Evolutionary conservation across 2,797 vertebrate species (phyloP), one percentile per base, ranked within the genome.

Genomic region (Cossypha niveicapilla): DNA sequence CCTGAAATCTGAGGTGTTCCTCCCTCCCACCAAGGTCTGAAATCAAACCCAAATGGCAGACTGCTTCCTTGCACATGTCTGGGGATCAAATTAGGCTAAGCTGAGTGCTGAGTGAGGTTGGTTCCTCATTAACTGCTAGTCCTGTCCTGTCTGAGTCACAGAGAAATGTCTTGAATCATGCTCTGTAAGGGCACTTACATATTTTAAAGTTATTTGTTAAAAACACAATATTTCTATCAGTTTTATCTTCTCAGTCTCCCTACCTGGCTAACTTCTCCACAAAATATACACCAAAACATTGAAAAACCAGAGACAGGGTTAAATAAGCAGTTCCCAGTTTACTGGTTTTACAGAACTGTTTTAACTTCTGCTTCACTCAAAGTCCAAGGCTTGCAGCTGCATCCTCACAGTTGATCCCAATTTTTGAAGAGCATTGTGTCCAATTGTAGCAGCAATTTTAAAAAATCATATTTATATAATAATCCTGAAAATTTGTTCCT

Each of bases 41-140:
- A 96, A 96, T 95, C 91, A 92, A 96, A 95, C 91, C 91, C 92
- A 94, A 96, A 93, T 96, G 93, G 94, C 92, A 96, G 44, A 32
- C 92, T 83, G 95, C 93, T 93, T 94, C 93, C 94, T 92, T 5
- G 3, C 91, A 78, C 92, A 80, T 86, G 86, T 80, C 87, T 83
- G 39, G 88, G 91, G 93, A 95, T 95, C 92, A 84, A 92, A 93
- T 95, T 96, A 91, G 94, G 81, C 88, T 75, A 78, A 91, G 78
- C 70, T 18, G 70, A 88, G 77, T 71, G 77, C 83, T 92, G 60
- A 88, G 78, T 72, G 95, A 94, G 94, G 54, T 42, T 86, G 77
- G 72, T 72, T 91, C 90, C 89, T 93, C 90, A 95, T 95, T 91
- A 92, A 92, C 81, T 71, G 72, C 81, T 88, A 71, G 86, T 86